Evolutionary conservation across 2,797 vertebrate genomes (phyloP).

Genomic region (Coendou prehensilis): DNA sequence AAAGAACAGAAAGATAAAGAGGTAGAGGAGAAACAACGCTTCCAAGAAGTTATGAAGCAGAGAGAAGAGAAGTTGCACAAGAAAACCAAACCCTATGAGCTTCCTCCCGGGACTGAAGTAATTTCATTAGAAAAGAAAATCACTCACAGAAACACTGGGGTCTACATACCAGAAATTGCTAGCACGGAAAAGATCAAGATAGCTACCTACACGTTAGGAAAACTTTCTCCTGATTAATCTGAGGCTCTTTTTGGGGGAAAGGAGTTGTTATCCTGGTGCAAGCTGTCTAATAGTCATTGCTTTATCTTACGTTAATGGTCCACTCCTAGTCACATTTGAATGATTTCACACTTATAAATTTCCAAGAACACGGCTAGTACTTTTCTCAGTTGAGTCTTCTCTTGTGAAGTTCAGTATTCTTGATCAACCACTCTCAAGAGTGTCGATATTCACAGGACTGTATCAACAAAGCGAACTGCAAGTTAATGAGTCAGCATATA

Average conservation of each 20-base stretch:
- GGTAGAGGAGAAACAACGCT: slow-evolving; percentile 53
- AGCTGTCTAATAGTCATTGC: not conserved
- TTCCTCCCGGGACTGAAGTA: slow-evolving; percentile 54
- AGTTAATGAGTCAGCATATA: slow-evolving; percentile 58
- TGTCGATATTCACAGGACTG: slow-evolving; percentile 63
- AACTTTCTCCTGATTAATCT: not conserved
- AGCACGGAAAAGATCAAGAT: not conserved
- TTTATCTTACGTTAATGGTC: not conserved
- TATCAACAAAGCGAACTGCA: slow-evolving; percentile 70
- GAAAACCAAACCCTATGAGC: slow-evolving; percentile 80
- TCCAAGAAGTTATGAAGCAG: slow-evolving; percentile 80
- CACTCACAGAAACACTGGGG: not conserved
- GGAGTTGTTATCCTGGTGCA: not conserved
- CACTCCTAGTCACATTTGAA: not conserved
- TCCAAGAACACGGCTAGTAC: not conserved
- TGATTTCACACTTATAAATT: not conserved
- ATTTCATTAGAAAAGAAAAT: not conserved
- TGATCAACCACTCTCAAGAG: slow-evolving; percentile 70
- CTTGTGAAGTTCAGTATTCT: slow-evolving; percentile 44
- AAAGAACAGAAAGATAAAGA: slow-evolving; percentile 74
- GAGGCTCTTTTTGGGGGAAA: not conserved
- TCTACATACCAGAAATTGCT: not conserved
- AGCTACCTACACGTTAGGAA: not conserved
- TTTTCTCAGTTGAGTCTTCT: slow-evolving; percentile 67
- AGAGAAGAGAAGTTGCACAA: slow-evolving; percentile 79